These are phyloP conservation scores for Passerina amoena DNA, from an alignment of 2,113 vertebrate genomes.

Conservation along the genomic window DNA sequence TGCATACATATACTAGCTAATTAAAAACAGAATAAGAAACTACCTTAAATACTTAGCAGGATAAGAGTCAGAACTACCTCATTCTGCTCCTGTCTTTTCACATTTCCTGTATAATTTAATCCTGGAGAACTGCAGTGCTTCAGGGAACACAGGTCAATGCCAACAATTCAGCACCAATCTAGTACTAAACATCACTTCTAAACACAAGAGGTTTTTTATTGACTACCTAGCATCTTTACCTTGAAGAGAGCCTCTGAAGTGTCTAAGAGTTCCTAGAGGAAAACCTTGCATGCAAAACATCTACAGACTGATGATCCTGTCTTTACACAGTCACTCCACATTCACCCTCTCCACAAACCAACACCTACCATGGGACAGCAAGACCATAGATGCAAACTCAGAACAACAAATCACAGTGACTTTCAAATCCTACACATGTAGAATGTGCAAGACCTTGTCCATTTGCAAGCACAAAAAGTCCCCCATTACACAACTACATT, in stretches of 20 bases:
- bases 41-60: not conserved
- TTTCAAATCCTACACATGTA: not conserved
- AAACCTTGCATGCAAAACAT: not conserved
- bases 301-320: not conserved
- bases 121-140: not conserved
- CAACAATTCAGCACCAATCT: not conserved
- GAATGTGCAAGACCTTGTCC: not conserved
- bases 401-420: accelerated
- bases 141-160: not conserved
- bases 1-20: not conserved
- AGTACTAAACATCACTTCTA: not conserved
- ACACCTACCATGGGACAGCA: accelerated
- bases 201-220: not conserved
- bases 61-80: not conserved
- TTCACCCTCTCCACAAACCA: accelerated
- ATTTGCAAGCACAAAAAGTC: not conserved
- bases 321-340: not conserved
- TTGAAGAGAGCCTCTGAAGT: not conserved
- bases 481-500: not conserved
- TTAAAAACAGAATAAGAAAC: not conserved
- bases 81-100: not conserved
- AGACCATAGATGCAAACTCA: not conserved
- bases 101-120: not conserved
- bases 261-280: not conserved
- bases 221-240: not conserved